Evolutionary conservation across 2,888 invertebrate genomes (phyloP).

Genomic region (Liodrosophila aerea): DNA sequence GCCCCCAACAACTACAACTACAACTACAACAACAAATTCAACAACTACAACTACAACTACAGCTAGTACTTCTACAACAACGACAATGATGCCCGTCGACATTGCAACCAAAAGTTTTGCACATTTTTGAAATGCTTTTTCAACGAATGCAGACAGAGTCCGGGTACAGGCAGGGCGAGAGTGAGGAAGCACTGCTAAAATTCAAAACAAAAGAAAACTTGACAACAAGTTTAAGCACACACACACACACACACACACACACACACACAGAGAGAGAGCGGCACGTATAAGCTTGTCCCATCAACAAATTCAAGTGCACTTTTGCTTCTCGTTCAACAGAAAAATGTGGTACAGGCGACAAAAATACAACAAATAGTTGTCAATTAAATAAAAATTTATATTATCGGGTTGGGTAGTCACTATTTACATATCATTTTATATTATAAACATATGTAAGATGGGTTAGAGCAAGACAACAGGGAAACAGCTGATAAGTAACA

Average conservation of each 20-base stretch:
- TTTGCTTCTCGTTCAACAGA: conserved; percentile 40
- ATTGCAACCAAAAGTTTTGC: conserved; percentile 58
- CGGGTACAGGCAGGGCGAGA: background rate
- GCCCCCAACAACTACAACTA: conserved; percentile 35
- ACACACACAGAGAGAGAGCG: conserved; percentile 1
- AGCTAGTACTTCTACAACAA: conserved; percentile 18
- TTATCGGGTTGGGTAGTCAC: too few relatives aligned
- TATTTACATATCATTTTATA: too few relatives aligned
- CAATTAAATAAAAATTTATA: too few relatives aligned
- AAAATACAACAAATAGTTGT: conserved; percentile 4
- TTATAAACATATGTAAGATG: too few relatives aligned
- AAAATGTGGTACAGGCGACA: conserved; percentile 35
- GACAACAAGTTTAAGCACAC: conserved; percentile 65
- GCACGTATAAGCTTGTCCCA: conserved; percentile 42
- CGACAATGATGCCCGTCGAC: conserved; percentile 29
- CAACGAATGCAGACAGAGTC: conserved; percentile 39
- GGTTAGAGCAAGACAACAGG: too few relatives aligned
- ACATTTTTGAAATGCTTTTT: conserved; percentile 70
- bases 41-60: conserved; percentile 19
- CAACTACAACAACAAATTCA: conserved; percentile 11
- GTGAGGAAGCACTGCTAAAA: conserved; percentile 33
- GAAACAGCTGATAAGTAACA: too few relatives aligned
- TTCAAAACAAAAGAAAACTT: conserved; percentile 69
- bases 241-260: conserved; percentile 20
- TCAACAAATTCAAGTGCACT: conserved; percentile 74